Evolutionary conservation across 2,113 vertebrate species (phyloP).

Genomic region (Cinclus cinclus): DNA sequence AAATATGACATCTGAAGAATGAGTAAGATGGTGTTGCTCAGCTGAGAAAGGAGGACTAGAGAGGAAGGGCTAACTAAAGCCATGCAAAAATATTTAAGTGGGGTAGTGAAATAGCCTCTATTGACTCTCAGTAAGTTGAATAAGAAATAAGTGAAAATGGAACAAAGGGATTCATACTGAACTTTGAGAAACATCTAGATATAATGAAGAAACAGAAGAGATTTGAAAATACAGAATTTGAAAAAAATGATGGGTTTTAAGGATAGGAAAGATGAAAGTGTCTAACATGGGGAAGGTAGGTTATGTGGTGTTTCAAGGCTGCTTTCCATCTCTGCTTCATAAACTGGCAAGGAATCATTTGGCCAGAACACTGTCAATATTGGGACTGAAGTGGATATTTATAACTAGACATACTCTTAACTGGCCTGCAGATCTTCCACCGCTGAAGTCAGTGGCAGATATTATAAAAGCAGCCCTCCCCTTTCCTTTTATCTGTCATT

Average conservation of each 20-base stretch:
- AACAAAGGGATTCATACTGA: not conserved
- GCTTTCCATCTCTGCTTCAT: not conserved
- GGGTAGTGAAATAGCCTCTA: not conserved
- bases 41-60: not conserved
- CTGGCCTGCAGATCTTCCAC: not conserved
- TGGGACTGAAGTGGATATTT: not conserved
- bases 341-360: not conserved
- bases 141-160: not conserved
- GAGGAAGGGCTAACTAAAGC: not conserved
- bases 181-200: not conserved
- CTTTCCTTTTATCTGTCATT: not conserved
- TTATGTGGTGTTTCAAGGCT: not conserved
- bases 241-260: not conserved
- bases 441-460: not conserved
- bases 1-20: not conserved
- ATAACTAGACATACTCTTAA: not conserved
- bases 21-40: not conserved
- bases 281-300: not conserved
- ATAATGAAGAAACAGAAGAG: not conserved
- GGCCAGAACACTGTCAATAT: not conserved
- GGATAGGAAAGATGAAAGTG: not conserved
- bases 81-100: not conserved
- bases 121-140: not conserved
- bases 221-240: not conserved
- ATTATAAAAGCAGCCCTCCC: not conserved